A percentile compares a stretch with the other conserved stretches of the same genome.
Evolutionary conservation across 1,140 invertebrate genomes (phyloP).

Genomic region (Frieseomelitta varia): DNA sequence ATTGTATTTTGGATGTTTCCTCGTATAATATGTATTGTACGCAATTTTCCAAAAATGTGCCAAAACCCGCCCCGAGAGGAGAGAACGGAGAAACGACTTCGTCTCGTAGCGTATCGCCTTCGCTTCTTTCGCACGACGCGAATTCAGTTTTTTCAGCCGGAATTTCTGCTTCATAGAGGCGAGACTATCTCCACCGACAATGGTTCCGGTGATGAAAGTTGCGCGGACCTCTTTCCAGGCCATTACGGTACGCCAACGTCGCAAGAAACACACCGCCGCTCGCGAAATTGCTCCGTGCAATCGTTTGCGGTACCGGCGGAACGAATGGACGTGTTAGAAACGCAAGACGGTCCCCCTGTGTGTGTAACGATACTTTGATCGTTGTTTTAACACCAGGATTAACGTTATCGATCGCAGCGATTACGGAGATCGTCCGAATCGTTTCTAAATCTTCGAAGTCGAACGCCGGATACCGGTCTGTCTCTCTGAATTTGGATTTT

Average conservation of each 20-base stretch:
- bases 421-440: too few species aligned
- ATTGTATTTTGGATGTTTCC: too few species aligned
- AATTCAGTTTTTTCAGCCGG: constrained; percentile 15
- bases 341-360: too few species aligned
- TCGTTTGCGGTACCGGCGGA: constrained; percentile 11
- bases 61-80: too few species aligned
- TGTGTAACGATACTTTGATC: constrained; percentile 30
- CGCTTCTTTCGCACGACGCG: neutral
- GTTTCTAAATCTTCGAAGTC: neutral
- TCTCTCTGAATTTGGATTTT: too few species aligned
- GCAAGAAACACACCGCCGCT: constrained; percentile 18
- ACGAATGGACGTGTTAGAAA: neutral
- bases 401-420: neutral
- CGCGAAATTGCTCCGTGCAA: constrained; percentile 11
- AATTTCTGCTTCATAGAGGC: constrained; percentile 24
- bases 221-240: constrained; percentile 22
- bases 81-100: constrained; percentile 3
- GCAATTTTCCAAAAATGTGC: too few species aligned
- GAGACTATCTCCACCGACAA: constrained; percentile 18
- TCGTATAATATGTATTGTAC: too few species aligned
- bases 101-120: too few species aligned
- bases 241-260: constrained; percentile 19
- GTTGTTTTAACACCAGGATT: neutral
- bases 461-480: neutral
- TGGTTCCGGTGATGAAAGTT: constrained; percentile 40